Conservation (phyloP, 2,113 vertebrate genomes). For the Nycticryphes semicollaris region DNA sequence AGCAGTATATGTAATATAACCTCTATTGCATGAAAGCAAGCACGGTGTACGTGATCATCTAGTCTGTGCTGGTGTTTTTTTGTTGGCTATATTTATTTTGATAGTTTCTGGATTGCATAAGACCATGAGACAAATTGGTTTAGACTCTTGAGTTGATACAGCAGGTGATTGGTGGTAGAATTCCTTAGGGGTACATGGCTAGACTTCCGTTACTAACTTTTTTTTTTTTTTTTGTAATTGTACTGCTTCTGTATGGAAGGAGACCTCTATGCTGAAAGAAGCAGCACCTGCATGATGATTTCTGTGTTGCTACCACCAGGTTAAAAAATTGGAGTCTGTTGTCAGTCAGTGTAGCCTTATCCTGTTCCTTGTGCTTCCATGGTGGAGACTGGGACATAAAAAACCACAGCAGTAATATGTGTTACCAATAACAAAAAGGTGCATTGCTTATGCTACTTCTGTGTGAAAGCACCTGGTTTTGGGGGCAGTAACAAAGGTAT, state of each 20-base stretch:
- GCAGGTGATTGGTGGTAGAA: background rate
- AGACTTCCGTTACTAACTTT: background rate
- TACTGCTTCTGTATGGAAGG: background rate
- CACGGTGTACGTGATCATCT: background rate
- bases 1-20: background rate
- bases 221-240: background rate
- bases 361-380: background rate
- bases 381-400: background rate
- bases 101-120: background rate
- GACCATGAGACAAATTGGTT: background rate
- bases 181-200: background rate
- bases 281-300: fast-evolving
- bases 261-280: background rate
- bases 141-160: background rate
- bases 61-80: background rate
- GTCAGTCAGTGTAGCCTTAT: background rate
- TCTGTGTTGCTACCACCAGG: background rate
- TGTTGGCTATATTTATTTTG: background rate
- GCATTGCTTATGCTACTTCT: background rate
- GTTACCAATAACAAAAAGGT: background rate
- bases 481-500: background rate
- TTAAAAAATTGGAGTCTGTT: background rate
- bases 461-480: background rate
- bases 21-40: background rate
- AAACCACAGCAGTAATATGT: background rate